Evolutionary conservation across 2,797 vertebrate genomes (phyloP).

Genomic region (Anomalospiza imberbis): DNA sequence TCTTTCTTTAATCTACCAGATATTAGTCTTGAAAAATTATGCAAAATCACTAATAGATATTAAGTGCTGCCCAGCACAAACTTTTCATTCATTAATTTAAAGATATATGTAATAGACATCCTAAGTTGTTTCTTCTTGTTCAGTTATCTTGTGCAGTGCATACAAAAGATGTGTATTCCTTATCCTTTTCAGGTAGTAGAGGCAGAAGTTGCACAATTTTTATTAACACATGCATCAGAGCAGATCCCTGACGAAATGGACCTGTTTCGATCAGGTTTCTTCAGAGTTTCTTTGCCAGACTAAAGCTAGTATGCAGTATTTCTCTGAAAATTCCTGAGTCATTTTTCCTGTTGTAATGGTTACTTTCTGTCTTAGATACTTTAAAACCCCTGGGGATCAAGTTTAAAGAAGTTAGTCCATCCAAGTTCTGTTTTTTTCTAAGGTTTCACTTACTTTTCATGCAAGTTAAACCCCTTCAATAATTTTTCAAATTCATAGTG

Average conservation of each 20-base stretch:
- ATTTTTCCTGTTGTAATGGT: background rate
- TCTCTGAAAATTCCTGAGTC: background rate
- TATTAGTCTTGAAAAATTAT: conserved; percentile 49
- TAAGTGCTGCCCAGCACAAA: conserved; percentile 22
- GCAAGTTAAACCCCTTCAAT: background rate
- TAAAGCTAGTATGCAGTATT: background rate
- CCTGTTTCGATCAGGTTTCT: background rate
- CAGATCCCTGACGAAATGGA: rapidly evolving
- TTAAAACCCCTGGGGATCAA: background rate
- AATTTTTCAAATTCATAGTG: background rate
- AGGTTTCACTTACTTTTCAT: background rate
- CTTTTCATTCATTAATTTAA: conserved; percentile 35
- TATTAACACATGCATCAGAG: background rate
- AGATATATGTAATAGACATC: conserved; percentile 12
- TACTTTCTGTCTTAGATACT: background rate
- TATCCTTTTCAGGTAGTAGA: background rate
- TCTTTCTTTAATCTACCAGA: conserved; percentile 54
- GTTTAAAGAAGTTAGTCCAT: background rate
- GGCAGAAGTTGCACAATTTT: background rate
- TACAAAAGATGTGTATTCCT: background rate
- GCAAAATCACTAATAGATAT: conserved; percentile 45
- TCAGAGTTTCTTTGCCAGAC: background rate
- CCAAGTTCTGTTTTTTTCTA: background rate
- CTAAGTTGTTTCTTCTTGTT: background rate
- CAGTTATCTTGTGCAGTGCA: background rate